Conservation (phyloP, 2,113 vertebrate species). For the Chaenogobius annularis region DNA sequence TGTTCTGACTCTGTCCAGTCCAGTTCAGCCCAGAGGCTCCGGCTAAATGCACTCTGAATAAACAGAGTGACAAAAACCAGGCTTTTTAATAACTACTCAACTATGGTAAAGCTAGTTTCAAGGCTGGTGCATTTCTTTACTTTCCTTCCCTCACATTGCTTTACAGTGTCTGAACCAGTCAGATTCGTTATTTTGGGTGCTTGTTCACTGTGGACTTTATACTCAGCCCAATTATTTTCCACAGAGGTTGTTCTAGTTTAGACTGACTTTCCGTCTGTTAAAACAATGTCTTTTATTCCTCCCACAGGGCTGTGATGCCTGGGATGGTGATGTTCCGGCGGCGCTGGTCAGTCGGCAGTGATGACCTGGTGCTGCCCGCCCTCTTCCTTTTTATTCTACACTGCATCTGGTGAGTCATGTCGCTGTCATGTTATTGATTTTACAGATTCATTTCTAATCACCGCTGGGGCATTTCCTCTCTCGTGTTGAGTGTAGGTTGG, state of each 20-base stretch:
- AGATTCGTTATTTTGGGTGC: constrained; percentile 14
- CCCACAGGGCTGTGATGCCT: constrained; percentile 85
- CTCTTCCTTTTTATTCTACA: constrained; percentile 97
- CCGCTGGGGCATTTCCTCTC: background rate
- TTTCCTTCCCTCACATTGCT: constrained; percentile 56
- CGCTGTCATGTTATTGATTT: background rate
- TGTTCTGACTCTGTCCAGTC: constrained; percentile 28
- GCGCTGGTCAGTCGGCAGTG: constrained; percentile 99
- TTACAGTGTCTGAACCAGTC: constrained; percentile 3
- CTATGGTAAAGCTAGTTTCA: constrained; percentile 14
- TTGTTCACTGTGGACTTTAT: constrained; percentile 15
- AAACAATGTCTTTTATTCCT: constrained; percentile 1
- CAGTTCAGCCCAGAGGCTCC: constrained; percentile 40
- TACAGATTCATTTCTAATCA: background rate
- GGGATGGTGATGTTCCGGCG: constrained; percentile 99
- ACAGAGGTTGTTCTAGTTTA: constrained; percentile 1
- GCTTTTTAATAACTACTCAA: constrained; percentile 18
- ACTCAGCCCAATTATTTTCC: background rate
- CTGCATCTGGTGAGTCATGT: constrained; percentile 87
- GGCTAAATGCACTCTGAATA: constrained; percentile 11
- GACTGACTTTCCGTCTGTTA: background rate
- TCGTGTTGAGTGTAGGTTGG: constrained; percentile 80
- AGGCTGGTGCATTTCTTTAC: constrained; percentile 24
- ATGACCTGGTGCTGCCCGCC: constrained; percentile 98
- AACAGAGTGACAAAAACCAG: constrained; percentile 13